Percentiles rank a stretch among this genome's conserved stretches.
Evolutionary conservation across 2,888 invertebrate species (phyloP).

Genomic region (Hermaeophaga mercurialis): DNA sequence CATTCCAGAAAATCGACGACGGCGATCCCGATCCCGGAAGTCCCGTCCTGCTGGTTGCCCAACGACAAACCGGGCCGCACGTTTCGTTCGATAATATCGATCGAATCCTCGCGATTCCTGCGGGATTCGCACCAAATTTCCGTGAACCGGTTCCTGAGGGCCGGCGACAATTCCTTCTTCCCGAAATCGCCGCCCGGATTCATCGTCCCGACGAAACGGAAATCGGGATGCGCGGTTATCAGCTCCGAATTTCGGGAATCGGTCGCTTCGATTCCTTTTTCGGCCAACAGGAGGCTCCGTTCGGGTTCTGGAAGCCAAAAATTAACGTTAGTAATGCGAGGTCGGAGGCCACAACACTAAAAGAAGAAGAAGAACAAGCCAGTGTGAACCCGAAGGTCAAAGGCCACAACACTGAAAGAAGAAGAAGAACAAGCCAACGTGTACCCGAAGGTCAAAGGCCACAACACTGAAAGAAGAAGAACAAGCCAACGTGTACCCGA

Average conservation of each 20-base stretch:
- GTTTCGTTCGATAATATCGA: constrained; percentile 82
- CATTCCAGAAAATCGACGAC: constrained; percentile 83
- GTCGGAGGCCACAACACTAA: too few relatives aligned
- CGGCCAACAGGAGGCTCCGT: constrained; percentile 85
- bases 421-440: too few relatives aligned
- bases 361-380: too few relatives aligned
- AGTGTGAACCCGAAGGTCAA: too few relatives aligned
- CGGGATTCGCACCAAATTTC: constrained; percentile 97
- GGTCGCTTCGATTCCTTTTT: constrained; percentile 76
- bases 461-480: too few relatives aligned
- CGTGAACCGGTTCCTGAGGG: constrained; percentile 94
- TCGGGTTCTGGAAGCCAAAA: constrained; percentile 80
- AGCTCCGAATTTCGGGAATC: constrained; percentile 61
- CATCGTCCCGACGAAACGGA: constrained; percentile 97
- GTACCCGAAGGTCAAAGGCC: too few relatives aligned
- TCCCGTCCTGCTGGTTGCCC: constrained; percentile 61
- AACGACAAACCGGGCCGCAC: constrained; percentile 61
- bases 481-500: too few relatives aligned
- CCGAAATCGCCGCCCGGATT: constrained; percentile 99
- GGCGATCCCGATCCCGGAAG: constrained; percentile 66
- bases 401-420: too few relatives aligned
- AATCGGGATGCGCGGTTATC: constrained; percentile 71
- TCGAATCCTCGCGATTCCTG: constrained; percentile 73
- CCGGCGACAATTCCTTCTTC: constrained; percentile 98
- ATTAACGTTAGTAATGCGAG: too few relatives aligned